Evolutionary conservation across 1,140 invertebrate species (phyloP).

Genomic region (Pseudomyrmex pallidus): DNA sequence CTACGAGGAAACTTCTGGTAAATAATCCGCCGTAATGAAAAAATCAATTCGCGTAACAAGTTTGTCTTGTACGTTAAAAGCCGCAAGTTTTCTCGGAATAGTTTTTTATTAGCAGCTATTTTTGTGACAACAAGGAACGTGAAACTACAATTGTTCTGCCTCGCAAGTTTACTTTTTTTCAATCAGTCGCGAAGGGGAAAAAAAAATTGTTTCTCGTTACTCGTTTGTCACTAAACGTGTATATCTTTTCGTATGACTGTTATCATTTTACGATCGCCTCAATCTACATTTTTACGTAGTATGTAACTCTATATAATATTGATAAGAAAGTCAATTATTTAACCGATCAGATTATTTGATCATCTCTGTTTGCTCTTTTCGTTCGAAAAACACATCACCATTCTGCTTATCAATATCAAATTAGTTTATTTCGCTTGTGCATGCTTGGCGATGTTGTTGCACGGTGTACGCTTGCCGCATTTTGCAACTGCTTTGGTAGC

Average conservation of each 20-base stretch:
- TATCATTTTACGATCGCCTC: slow-evolving; percentile 53
- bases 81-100: slow-evolving; percentile 20
- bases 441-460: slow-evolving; percentile 40
- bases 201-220: slow-evolving; percentile 23
- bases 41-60: not conserved
- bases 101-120: slow-evolving; percentile 57
- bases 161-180: not conserved
- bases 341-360: slow-evolving; percentile 27
- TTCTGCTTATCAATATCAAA: not conserved
- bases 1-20: slow-evolving; percentile 32
- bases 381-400: not conserved
- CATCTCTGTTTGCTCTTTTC: slow-evolving; percentile 1
- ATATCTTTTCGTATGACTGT: slow-evolving; percentile 43
- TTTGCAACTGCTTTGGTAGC: slow-evolving; percentile 49
- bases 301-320: slow-evolving; percentile 7
- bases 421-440: slow-evolving; percentile 31
- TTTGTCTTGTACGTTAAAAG: too few relatives aligned
- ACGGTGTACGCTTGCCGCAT: slow-evolving; percentile 48
- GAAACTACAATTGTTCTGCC: slow-evolving; percentile 14
- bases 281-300: not conserved
- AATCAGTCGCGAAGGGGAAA: not conserved
- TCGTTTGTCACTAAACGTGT: slow-evolving; percentile 35
- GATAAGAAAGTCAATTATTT: slow-evolving; percentile 4
- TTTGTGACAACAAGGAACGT: slow-evolving; percentile 48
- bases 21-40: not conserved